Evolutionary conservation across 2,113 vertebrate genomes (phyloP).

Genomic region (Pelobates fuscus): DNA sequence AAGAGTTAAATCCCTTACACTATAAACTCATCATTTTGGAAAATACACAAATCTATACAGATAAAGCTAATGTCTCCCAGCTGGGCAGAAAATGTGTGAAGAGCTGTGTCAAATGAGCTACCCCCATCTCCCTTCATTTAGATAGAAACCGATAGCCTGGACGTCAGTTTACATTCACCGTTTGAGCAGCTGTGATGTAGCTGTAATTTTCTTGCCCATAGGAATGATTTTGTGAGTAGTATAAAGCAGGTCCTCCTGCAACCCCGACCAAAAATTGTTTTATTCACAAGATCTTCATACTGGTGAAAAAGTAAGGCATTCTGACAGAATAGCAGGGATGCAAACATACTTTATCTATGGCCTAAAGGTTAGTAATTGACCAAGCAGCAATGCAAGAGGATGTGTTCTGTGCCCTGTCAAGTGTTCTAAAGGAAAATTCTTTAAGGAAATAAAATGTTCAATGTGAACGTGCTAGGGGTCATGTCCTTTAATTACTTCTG

Average conservation of each 20-base stretch:
- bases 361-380: constrained; percentile 68
- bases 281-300: constrained; percentile 57
- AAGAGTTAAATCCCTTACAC: no score
- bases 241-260: constrained; percentile 59
- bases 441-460: constrained; percentile 65
- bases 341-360: constrained; percentile 58
- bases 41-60: constrained; percentile 64
- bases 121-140: constrained; percentile 61
- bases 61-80: constrained; percentile 74
- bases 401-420: constrained; percentile 59
- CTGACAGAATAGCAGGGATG: constrained; percentile 66
- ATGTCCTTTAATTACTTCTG: constrained; percentile 56
- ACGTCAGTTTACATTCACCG: constrained; percentile 74
- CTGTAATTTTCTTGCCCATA: constrained; percentile 66
- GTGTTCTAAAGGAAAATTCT: constrained; percentile 53
- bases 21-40: constrained; percentile 33
- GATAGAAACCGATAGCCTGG: constrained; percentile 59
- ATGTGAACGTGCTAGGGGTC: constrained; percentile 62
- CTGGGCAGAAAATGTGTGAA: constrained; percentile 71
- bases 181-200: constrained; percentile 61
- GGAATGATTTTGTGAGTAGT: constrained; percentile 63
- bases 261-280: constrained; percentile 58
- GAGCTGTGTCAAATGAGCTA: constrained; percentile 74
- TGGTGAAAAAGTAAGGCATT: constrained; percentile 62
- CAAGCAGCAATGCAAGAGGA: constrained; percentile 58